Percentiles rank a stretch among this genome's conserved stretches.
phyloP scores from a whole-genome alignment of 2,888 invertebrate genomes.

The Brachyopa scutellaris region DNA sequence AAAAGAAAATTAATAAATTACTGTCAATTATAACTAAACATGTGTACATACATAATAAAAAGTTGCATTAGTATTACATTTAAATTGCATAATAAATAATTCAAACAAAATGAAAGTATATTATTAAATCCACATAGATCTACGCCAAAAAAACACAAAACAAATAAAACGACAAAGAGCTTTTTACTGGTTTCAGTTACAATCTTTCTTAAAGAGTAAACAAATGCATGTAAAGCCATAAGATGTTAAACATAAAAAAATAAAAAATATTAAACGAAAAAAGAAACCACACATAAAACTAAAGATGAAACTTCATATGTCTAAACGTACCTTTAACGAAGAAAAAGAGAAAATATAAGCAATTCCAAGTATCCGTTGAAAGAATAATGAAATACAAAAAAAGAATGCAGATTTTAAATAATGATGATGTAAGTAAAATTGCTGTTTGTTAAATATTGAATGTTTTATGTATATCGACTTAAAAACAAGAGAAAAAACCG shows the following conservation, averaged over 20 bases:
- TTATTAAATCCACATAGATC: conserved; percentile 30
- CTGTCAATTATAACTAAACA: conserved; percentile 61
- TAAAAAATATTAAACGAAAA: conserved; percentile 11
- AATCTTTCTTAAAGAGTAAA: conserved; percentile 48
- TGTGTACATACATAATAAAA: conserved; percentile 40
- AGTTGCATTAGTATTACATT: conserved; percentile 36
- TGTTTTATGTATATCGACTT: conserved; percentile 39
- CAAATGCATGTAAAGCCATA: conserved; percentile 41
- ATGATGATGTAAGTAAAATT: conserved; percentile 37
- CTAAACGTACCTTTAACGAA: conserved; percentile 67
- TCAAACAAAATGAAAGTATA: conserved; percentile 24
- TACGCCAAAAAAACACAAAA: conserved; percentile 16
- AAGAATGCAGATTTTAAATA: conserved; percentile 8
- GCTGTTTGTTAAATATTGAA: conserved; percentile 46
- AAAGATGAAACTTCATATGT: conserved; percentile 69
- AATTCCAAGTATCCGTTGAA: conserved; percentile 38
- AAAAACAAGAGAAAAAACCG: conserved; percentile 5
- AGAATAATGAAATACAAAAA: conserved; percentile 45
- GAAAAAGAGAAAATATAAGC: conserved; percentile 11
- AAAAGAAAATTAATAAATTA: conserved; percentile 26
- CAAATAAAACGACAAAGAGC: conserved; percentile 57
- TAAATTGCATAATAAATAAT: conserved; percentile 46
- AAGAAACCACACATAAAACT: background rate
- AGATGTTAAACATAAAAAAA: conserved; percentile 47
- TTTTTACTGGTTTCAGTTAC: conserved; percentile 73